phyloP scores from a whole-genome alignment of 2,888 invertebrate genomes.

The Mystacides longicornis region DNA sequence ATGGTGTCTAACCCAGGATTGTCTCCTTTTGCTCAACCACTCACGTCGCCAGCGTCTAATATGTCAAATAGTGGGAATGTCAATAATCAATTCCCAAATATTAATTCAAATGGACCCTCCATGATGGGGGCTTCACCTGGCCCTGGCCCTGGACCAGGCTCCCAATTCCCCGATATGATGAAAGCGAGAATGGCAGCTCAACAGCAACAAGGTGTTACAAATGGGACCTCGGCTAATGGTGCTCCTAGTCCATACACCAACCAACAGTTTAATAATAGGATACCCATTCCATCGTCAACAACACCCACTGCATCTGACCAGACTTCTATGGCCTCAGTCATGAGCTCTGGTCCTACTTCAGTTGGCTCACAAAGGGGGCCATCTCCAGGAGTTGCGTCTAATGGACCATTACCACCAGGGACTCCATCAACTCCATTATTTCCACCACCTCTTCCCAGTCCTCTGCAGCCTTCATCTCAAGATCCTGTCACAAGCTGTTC shows the following conservation, averaged over 20 bases:
- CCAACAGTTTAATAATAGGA: slow-evolving; percentile 35
- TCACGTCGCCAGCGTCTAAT: slow-evolving; percentile 52
- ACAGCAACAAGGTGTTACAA: slow-evolving; percentile 32
- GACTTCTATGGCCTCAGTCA: slow-evolving; percentile 30
- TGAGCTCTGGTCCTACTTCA: slow-evolving; percentile 36
- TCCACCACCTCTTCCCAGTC: slow-evolving; percentile 53
- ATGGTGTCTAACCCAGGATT: slow-evolving; percentile 57
- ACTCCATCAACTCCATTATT: slow-evolving; percentile 55
- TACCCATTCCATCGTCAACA: slow-evolving; percentile 43
- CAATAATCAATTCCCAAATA: slow-evolving; percentile 42
- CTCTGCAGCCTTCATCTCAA: slow-evolving; percentile 44
- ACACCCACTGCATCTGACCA: slow-evolving; percentile 35
- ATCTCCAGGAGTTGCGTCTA: slow-evolving; percentile 35
- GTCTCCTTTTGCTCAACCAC: slow-evolving; percentile 63
- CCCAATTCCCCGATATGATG: slow-evolving; percentile 52
- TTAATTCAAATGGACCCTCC: slow-evolving; percentile 54
- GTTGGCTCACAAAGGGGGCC: slow-evolving; percentile 45
- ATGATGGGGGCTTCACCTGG: slow-evolving; percentile 42
- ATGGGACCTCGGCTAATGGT: slow-evolving; percentile 33
- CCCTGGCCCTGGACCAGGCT: slow-evolving; percentile 33
- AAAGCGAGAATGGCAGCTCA: slow-evolving; percentile 48
- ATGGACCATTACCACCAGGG: slow-evolving; percentile 44
- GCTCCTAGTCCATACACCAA: slow-evolving; percentile 53
- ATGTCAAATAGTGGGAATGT: slow-evolving; percentile 38
- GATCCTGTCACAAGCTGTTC: slow-evolving; percentile 27